A percentile compares a stretch with the other conserved stretches of the same genome.
phyloP scores from a whole-genome alignment of 2,888 invertebrate species.

The Ophraella communa region DNA sequence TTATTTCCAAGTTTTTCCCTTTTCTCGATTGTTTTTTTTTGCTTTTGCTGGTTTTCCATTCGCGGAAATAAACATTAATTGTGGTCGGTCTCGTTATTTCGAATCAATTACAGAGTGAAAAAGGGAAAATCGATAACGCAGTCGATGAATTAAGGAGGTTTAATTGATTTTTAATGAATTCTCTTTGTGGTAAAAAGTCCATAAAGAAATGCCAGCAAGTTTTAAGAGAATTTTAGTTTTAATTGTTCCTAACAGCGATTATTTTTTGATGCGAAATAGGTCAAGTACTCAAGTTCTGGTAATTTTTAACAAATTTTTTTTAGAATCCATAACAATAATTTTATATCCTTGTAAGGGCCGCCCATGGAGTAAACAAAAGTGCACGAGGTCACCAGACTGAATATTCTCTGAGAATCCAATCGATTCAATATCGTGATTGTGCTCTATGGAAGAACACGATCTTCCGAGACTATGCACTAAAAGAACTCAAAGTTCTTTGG shows the following conservation, averaged over 20 bases:
- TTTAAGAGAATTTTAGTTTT: slow-evolving; percentile 2
- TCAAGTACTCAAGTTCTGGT: too few relatives aligned
- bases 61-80: slow-evolving; percentile 28
- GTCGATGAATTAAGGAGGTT: slow-evolving; percentile 28
- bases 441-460: slow-evolving; percentile 5
- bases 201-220: slow-evolving; percentile 1
- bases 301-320: too few relatives aligned
- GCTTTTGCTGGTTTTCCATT: too few relatives aligned
- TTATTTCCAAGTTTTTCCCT: slow-evolving; percentile 15
- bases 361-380: not conserved
- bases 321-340: not conserved
- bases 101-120: slow-evolving; percentile 31
- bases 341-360: not conserved
- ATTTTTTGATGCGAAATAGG: too few relatives aligned
- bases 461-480: not conserved
- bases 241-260: not conserved
- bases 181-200: not conserved
- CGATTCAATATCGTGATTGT: slow-evolving; percentile 19
- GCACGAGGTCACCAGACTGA: slow-evolving; percentile 8
- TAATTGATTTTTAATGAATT: slow-evolving; percentile 36
- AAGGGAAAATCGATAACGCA: slow-evolving; percentile 11
- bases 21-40: slow-evolving; percentile 8
- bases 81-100: slow-evolving; percentile 34
- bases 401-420: slow-evolving; percentile 4
- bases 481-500: slow-evolving; percentile 6